phyloP scores from a whole-genome alignment of 1,140 invertebrate species.

The Yoshiicerus persimilis region DNA sequence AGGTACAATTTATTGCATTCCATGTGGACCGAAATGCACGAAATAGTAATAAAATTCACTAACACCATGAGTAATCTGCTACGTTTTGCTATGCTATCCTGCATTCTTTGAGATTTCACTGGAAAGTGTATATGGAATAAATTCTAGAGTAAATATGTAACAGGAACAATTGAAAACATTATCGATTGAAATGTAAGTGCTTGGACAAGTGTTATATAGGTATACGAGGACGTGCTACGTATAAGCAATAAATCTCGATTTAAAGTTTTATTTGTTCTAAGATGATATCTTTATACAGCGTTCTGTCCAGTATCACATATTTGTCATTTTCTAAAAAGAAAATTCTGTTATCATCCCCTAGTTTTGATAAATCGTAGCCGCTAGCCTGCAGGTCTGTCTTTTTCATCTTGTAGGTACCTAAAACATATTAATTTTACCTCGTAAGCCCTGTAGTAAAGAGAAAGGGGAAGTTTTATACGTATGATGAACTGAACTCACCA shows the following conservation, averaged over 20 bases:
- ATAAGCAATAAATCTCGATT: not conserved
- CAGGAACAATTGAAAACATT: too few relatives aligned
- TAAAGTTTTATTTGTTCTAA: slow-evolving; percentile 63
- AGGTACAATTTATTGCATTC: too few relatives aligned
- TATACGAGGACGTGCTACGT: too few relatives aligned
- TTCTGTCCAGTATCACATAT: slow-evolving; percentile 65
- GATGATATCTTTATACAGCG: slow-evolving; percentile 67
- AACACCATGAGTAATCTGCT: too few relatives aligned
- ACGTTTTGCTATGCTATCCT: too few relatives aligned
- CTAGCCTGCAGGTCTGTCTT: slow-evolving; percentile 58
- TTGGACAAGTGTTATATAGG: too few relatives aligned
- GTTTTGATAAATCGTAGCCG: not conserved
- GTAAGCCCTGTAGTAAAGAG: not conserved
- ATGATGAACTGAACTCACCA: slow-evolving; percentile 58
- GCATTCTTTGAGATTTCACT: too few relatives aligned
- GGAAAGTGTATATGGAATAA: too few relatives aligned
- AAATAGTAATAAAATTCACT: too few relatives aligned
- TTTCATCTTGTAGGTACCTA: slow-evolving; percentile 89
- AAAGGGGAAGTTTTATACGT: not conserved
- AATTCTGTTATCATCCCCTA: not conserved
- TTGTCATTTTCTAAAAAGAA: slow-evolving; percentile 62
- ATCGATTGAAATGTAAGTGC: not conserved
- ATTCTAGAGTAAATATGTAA: too few relatives aligned
- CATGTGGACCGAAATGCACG: too few relatives aligned
- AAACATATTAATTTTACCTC: slow-evolving; percentile 43